phyloP scores from a whole-genome alignment of 2,113 vertebrate genomes.

The Poeciliopsis prolifica region DNA sequence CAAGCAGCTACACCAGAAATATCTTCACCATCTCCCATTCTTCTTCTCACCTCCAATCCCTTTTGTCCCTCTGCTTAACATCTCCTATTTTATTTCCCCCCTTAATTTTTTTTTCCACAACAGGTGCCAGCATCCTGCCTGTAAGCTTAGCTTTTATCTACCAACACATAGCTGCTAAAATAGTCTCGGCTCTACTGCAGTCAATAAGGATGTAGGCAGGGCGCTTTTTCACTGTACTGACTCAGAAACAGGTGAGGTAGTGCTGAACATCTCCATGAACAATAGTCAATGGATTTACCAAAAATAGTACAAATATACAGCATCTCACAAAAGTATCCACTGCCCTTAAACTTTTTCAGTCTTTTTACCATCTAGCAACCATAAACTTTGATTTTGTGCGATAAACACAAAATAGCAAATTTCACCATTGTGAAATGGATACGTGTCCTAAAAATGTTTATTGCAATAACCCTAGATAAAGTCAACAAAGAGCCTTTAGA shows the following conservation, averaged over 20 bases:
- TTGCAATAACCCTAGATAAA: neutral
- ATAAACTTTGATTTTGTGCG: too few species aligned
- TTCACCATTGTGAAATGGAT: neutral
- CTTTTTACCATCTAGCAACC: too few species aligned
- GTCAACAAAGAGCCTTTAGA: neutral
- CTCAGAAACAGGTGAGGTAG: constrained; percentile 12
- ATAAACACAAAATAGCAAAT: neutral
- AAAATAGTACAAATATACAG: neutral
- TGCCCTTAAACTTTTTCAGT: neutral
- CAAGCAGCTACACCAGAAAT: constrained; percentile 55
- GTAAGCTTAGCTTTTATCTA: constrained; percentile 72
- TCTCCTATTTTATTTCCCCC: constrained; percentile 53
- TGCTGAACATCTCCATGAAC: constrained; percentile 9
- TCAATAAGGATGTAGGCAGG: constrained; percentile 70
- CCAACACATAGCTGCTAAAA: constrained; percentile 67
- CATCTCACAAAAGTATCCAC: neutral
- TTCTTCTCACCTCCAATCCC: constrained; percentile 45
- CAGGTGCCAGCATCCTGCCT: constrained; percentile 60
- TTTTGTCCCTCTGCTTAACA: constrained; percentile 47
- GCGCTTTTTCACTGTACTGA: constrained; percentile 22
- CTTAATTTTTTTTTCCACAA: constrained; percentile 58
- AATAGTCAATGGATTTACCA: neutral
- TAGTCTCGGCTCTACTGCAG: constrained; percentile 65
- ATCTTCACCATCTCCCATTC: constrained; percentile 34
- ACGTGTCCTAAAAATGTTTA: too few species aligned